A percentile compares a stretch with the other conserved stretches of the same genome.
phyloP scores from a whole-genome alignment of 2,797 vertebrate genomes.

The Eidolon dupreanum region DNA sequence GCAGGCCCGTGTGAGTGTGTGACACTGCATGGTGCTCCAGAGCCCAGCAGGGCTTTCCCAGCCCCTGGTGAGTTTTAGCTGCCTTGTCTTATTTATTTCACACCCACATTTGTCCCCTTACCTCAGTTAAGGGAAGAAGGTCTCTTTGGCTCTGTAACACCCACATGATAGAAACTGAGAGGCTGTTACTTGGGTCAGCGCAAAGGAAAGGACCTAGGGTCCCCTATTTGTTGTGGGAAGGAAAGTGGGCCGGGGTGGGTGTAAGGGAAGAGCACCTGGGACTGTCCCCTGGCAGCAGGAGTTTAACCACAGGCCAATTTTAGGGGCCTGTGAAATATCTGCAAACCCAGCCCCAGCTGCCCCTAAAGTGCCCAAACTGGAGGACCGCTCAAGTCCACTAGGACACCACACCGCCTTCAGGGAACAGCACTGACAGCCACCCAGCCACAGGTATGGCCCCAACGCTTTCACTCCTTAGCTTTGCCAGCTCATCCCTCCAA shows the following conservation, averaged over 20 bases:
- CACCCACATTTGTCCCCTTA: background rate
- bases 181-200: background rate
- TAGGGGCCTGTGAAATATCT: background rate
- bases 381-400: background rate
- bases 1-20: background rate
- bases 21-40: background rate
- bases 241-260: background rate
- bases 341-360: background rate
- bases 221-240: background rate
- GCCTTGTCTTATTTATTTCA: slow-evolving; percentile 37
- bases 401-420: background rate
- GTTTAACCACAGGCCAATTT: background rate
- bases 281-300: background rate
- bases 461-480: background rate
- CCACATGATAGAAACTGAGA: slow-evolving; percentile 20
- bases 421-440: background rate
- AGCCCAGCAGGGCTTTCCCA: background rate
- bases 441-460: background rate
- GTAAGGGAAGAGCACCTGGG: background rate
- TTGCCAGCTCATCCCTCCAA: background rate
- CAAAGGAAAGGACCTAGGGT: background rate
- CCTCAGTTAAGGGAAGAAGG: background rate
- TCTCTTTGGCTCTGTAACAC: background rate
- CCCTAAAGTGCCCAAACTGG: background rate
- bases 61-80: slow-evolving; percentile 33